phyloP scores from a whole-genome alignment of 2,113 vertebrate genomes.

The Hypanus sabinus region DNA sequence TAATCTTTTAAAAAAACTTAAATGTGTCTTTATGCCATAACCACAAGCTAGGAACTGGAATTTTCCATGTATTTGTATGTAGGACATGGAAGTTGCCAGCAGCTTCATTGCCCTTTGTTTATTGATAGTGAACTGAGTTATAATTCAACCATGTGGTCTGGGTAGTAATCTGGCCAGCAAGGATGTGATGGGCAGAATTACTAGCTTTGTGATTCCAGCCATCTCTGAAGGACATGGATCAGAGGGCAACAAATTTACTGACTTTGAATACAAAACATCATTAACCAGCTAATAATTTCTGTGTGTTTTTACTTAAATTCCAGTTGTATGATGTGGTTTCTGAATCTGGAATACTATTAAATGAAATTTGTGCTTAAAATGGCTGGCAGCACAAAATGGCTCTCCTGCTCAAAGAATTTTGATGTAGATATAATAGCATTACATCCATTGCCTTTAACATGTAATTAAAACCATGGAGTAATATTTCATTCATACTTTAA shows the following conservation, averaged over 20 bases:
- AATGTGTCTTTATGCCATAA: too few species aligned
- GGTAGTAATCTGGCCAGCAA: too few species aligned
- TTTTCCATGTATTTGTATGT: too few species aligned
- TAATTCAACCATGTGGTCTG: too few species aligned
- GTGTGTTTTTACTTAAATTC: neutral
- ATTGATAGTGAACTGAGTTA: too few species aligned
- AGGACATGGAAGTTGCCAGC: too few species aligned
- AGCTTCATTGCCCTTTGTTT: too few species aligned
- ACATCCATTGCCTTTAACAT: neutral
- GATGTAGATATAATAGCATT: neutral
- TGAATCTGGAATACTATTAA: neutral
- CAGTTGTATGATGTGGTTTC: neutral
- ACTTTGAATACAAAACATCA: neutral
- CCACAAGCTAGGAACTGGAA: too few species aligned
- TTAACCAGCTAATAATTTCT: neutral
- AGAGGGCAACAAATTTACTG: neutral
- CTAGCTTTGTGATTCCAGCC: neutral
- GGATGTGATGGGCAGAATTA: too few species aligned
- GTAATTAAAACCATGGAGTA: neutral
- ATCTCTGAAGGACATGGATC: neutral
- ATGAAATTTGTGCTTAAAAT: neutral
- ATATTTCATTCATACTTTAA: neutral
- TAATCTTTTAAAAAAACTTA: too few species aligned
- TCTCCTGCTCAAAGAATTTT: neutral
- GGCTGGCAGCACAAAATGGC: neutral